Evolutionary conservation across 2,888 invertebrate genomes (phyloP), one percentile per base, ranked within the genome.

Genomic region (Xestia ashworthii): DNA sequence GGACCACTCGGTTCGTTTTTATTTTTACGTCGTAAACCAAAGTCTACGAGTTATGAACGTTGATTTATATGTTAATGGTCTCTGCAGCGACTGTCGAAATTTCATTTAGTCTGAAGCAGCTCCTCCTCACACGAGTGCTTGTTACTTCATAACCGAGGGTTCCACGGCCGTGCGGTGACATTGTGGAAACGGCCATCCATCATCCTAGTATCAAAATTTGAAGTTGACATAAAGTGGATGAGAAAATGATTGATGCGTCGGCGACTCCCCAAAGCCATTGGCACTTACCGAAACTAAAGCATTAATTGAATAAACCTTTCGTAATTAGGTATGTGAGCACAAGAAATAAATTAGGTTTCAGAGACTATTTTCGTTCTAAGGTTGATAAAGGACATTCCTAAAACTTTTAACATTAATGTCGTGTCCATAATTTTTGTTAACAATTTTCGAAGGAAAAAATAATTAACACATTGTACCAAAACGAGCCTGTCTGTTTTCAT

Each of bases 171-270:
- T 84, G 87, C 81, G 84, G 81, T 78, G 89, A 91, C 92, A 92
- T 90, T 91, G 89, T 90, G 89, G 90, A 90, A 90, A 89, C 89
- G 91, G 91, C 90, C 92, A 95, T 96, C 96, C 93, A 96, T 96
- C 96, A 96, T 91, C 87, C 83, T 89, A 90, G 91, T 94, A 96
- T 96, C 95, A 95, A 95, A 96, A 95, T 95, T 96, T 94, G 94
- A 95, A 95, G 95, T 94, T 94, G 96, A 96, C 95, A 94, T 91
- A 94, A 94, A 96, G 95, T 96, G 94, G 95, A 96, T 95, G 95
- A 94, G 95, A 94, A 93, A 93, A 95, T 96, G 96, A 96, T 96
- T 95, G 95, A 96, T 96, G 95, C 89, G 91, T 88, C 88, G 90
- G 89, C 92, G 92, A 93, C 92, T 93, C 92, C 92, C 87, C 85